Percentiles rank a stretch among this genome's conserved stretches.
Evolutionary conservation across 2,797 vertebrate genomes (phyloP).

Genomic region (Mallotus villosus): DNA sequence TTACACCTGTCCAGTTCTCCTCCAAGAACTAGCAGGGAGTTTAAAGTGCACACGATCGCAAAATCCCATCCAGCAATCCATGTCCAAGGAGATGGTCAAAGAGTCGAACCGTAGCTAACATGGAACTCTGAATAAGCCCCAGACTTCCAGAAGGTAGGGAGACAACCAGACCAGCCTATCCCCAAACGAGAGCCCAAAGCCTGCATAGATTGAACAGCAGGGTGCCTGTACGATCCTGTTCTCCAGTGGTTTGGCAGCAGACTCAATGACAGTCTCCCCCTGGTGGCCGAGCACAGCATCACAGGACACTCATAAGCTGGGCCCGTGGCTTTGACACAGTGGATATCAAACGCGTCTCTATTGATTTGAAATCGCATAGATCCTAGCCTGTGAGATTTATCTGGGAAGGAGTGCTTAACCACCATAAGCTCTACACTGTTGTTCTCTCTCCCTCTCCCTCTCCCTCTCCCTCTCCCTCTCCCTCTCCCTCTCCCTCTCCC

Average conservation of each 20-base stretch:
- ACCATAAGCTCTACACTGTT: too few relatives aligned
- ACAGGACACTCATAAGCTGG: constrained; percentile 36
- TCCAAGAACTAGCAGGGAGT: constrained; percentile 3
- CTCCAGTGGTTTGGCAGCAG: not conserved
- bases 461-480: too few relatives aligned
- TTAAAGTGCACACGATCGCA: constrained; percentile 7
- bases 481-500: too few relatives aligned
- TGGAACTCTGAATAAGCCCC: not conserved
- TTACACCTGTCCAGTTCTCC: not conserved
- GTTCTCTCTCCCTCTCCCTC: too few relatives aligned
- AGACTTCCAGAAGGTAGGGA: not conserved
- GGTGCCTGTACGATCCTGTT: not conserved
- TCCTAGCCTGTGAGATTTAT: too few relatives aligned
- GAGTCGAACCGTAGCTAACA: not conserved
- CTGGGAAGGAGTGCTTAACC: too few relatives aligned
- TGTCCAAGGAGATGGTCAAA: not conserved
- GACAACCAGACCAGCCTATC: not conserved
- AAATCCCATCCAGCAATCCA: not conserved
- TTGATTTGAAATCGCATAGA: too few relatives aligned
- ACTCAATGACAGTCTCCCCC: constrained; percentile 57
- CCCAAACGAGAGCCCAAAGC: not conserved
- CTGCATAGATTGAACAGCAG: not conserved
- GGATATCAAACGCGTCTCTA: too few relatives aligned
- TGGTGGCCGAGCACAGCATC: constrained; percentile 60
- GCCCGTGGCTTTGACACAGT: too few relatives aligned